Base-by-base conservation (phyloP, 2,113 vertebrate genomes). In the Cyanoderma ruficeps region DNA sequence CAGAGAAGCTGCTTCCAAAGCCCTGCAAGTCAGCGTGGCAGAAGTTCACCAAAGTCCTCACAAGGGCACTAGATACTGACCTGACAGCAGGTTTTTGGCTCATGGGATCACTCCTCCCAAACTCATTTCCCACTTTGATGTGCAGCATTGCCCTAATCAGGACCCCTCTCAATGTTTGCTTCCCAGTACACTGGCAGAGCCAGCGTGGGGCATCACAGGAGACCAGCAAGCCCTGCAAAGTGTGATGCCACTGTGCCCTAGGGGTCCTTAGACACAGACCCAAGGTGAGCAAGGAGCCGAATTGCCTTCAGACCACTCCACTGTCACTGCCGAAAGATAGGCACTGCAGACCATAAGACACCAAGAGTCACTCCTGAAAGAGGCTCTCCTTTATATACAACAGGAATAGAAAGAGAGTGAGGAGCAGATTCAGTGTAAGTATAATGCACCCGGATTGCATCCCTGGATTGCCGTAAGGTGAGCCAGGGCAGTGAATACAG, bases 1-100 rank as follows among this genome's bases (percentile, higher is more conserved):
- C 27, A 23, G 64, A 23, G 35, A 86, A 25, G 37, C 49, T 71
- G 71, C 59, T 77, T 92, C 72, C 79, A 82, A 86, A 90, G 79
- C 15, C 63, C n/a, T 95, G 82, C 47, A 83, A 46, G 25, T 91
- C 88, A 92, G 50, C 3, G 0, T 65, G 78, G 83, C 75, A 85
- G 70, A 83, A 91, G 30, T 60, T 96, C 84, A 65, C 65, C 55
- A 41, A 69, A 93, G 80, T 85, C 63, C 35, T 95, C 85, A 91
- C 81, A 96, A 94, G 74, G 91, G 49, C 88, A 67, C 23, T 74
- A 39, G n/a, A 61, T 76, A 93, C 76, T 76, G 37, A 81, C 46
- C 28, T 79, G 50, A 52, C 33, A 64, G 67, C 4, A 10, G 78
- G 31, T 25, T 88, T 53, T 37, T 87, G 44, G n/a, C 49, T 93